Conservation (phyloP, 35 echinoderm and acorn worm species). For the Hemicentrotus pulcherrimus region DNA sequence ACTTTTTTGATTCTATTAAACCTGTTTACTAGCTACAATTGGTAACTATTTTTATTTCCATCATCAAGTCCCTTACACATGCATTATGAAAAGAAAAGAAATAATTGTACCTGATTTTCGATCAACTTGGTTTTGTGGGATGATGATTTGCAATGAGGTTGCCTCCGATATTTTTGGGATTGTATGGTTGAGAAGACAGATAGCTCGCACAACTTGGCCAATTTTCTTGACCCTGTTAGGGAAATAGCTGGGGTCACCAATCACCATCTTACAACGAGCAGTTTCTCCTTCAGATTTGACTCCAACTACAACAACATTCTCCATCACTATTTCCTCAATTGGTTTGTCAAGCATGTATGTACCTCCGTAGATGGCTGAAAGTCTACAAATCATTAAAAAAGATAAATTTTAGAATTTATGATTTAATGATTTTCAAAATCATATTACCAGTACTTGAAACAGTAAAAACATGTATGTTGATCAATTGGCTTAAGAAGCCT, state of each 20-base stretch:
- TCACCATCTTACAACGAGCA: slow-evolving; percentile 74
- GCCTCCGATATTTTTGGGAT: slow-evolving; percentile 54
- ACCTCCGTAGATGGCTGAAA: slow-evolving; percentile 98
- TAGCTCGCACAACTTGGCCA: slow-evolving; percentile 83
- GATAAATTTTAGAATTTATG: background rate
- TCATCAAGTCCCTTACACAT: too few relatives aligned
- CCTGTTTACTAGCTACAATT: too few relatives aligned
- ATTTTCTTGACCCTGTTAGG: slow-evolving; percentile 78
- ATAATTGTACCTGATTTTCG: slow-evolving; percentile 82
- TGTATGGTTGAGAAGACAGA: slow-evolving; percentile 85
- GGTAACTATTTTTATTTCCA: too few relatives aligned
- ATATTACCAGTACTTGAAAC: background rate
- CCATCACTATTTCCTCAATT: slow-evolving; percentile 73
- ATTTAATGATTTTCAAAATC: background rate
- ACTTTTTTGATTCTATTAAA: too few relatives aligned
- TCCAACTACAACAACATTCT: slow-evolving; percentile 67
- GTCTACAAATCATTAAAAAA: slow-evolving; percentile 50
- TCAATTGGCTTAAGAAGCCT: background rate
- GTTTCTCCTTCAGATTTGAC: slow-evolving; percentile 83
- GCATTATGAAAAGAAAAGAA: too few relatives aligned
- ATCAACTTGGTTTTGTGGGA: slow-evolving; percentile 84
- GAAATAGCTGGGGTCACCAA: slow-evolving; percentile 93
- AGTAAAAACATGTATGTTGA: background rate
- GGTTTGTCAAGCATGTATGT: slow-evolving; percentile 99
- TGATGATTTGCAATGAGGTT: slow-evolving; percentile 84